These are phyloP conservation scores for Morus bassanus DNA, from an alignment of 2,797 vertebrate species.

Conservation along the genomic window DNA sequence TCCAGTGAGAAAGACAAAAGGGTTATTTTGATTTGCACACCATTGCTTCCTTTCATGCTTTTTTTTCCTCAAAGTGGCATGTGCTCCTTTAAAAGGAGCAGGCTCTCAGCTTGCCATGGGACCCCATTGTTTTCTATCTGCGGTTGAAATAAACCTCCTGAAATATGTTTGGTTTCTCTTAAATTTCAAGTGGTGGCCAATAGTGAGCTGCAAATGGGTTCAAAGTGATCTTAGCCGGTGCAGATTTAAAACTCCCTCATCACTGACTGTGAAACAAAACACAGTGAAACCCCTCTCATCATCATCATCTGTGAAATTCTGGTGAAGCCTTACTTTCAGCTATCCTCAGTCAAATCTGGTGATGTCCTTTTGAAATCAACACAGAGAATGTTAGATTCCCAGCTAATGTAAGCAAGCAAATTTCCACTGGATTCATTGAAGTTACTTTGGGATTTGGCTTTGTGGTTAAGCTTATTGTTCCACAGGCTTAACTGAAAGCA, in stretches of 20 bases:
- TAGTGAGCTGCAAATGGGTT: background rate
- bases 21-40: conserved; percentile 38
- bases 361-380: background rate
- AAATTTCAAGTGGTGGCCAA: background rate
- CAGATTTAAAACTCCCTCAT: background rate
- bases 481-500: background rate
- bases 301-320: background rate
- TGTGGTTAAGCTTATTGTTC: background rate
- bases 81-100: conserved; percentile 1
- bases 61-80: conserved; percentile 3
- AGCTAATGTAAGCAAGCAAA: background rate
- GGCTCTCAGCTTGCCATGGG: background rate
- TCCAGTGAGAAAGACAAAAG: conserved; percentile 5
- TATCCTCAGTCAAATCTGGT: background rate
- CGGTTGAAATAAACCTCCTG: background rate
- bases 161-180: conserved; percentile 28
- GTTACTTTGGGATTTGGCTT: background rate
- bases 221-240: background rate
- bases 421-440: background rate
- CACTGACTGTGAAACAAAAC: background rate
- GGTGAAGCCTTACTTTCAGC: background rate
- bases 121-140: background rate
- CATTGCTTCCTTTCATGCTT: conserved; percentile 3
- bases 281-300: background rate
- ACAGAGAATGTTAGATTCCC: background rate